Conservation (phyloP, 92 coral and sea anemone species). For the Phenganax subtilis region DNA sequence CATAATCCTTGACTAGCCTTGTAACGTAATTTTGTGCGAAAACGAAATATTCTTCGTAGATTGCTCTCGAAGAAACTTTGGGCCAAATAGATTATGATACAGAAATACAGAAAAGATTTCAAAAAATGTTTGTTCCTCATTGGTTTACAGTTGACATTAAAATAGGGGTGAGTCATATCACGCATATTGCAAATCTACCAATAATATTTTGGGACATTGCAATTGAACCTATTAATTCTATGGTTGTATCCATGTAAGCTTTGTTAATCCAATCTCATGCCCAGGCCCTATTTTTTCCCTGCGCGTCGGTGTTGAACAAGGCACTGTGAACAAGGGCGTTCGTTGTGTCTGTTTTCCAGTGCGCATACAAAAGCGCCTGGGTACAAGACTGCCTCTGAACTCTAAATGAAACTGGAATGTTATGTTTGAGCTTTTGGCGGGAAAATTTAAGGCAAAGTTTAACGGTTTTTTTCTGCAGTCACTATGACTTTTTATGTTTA, state of each 20-base stretch:
- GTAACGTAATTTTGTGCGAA: too few relatives aligned
- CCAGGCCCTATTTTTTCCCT: too few relatives aligned
- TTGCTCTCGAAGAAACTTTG: slow-evolving; percentile 67
- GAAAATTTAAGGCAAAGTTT: background rate
- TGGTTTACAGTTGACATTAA: slow-evolving; percentile 96
- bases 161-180: slow-evolving; percentile 70
- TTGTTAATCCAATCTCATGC: background rate
- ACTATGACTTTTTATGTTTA: background rate
- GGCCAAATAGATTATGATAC: slow-evolving; percentile 80
- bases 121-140: slow-evolving; percentile 76
- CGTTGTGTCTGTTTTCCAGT: too few relatives aligned
- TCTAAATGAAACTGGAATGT: too few relatives aligned
- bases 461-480: too few relatives aligned
- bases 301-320: too few relatives aligned
- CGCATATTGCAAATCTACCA: background rate
- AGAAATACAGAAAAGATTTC: slow-evolving; percentile 77
- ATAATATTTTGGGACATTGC: background rate
- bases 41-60: slow-evolving; percentile 36
- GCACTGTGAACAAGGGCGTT: too few relatives aligned
- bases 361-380: too few relatives aligned
- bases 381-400: too few relatives aligned
- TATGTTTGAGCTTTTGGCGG: background rate
- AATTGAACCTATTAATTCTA: too few relatives aligned
- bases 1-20: too few relatives aligned
- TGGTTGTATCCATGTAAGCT: too few relatives aligned